These are phyloP conservation scores for Calidris pugnax DNA, from an alignment of 2,113 vertebrate genomes.

Conservation along the genomic window DNA sequence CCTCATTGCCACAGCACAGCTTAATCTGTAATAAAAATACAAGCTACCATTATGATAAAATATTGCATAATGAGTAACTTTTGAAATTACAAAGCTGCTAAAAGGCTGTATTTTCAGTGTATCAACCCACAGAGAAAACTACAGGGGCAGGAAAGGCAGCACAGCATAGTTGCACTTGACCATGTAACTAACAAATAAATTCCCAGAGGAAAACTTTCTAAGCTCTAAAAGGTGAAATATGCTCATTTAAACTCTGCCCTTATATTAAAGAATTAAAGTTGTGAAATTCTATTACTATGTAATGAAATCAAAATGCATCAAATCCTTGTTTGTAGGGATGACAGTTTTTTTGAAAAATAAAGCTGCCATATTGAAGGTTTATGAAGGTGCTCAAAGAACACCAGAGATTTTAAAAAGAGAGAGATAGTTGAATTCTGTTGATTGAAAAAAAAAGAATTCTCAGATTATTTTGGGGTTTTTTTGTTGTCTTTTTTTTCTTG, in stretches of 20 bases:
- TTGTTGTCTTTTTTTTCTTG: neutral
- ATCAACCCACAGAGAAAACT: neutral
- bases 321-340: neutral
- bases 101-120: neutral
- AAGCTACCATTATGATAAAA: neutral
- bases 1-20: neutral
- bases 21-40: neutral
- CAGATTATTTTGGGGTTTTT: neutral
- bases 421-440: neutral
- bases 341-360: neutral
- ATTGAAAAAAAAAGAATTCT: neutral
- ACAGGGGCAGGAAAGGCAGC: rapidly evolving
- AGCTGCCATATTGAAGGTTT: neutral
- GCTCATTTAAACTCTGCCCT: neutral
- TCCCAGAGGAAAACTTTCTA: neutral
- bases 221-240: neutral
- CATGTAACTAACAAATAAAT: neutral
- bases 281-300: neutral
- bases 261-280: neutral
- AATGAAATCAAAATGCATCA: neutral
- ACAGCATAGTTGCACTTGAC: neutral
- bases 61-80: neutral
- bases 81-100: neutral
- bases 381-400: neutral
- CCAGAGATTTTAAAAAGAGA: neutral